Evolutionary conservation across 2,888 invertebrate species (phyloP).

Genomic region (Ichneumoninae sp.): DNA sequence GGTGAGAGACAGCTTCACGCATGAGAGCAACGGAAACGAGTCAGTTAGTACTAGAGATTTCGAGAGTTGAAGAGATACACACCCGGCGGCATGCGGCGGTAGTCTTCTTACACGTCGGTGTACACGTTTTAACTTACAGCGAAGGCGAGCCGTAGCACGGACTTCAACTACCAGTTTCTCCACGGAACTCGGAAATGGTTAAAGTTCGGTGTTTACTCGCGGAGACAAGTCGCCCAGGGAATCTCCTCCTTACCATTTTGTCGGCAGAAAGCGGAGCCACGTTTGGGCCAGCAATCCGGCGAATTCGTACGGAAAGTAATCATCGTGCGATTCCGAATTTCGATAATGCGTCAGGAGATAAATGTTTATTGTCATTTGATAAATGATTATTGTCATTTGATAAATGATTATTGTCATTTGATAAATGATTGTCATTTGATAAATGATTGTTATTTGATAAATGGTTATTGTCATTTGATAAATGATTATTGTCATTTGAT

Average conservation of each 20-base stretch:
- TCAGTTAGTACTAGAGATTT: slow-evolving; percentile 34
- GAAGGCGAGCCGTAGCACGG: slow-evolving; percentile 9
- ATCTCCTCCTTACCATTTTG: not conserved
- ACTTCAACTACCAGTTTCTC: slow-evolving; percentile 2
- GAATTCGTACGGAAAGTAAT: not conserved
- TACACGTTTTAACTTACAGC: slow-evolving; percentile 42
- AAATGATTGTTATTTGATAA: too few relatives aligned
- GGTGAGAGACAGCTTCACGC: slow-evolving; percentile 12
- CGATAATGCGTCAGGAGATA: not conserved
- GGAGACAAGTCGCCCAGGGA: slow-evolving; percentile 15
- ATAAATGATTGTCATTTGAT: too few relatives aligned
- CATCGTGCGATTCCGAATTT: not conserved
- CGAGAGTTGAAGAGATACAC: slow-evolving; percentile 33
- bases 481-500: too few relatives aligned
- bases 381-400: too few relatives aligned
- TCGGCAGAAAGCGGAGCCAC: not conserved
- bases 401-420: too few relatives aligned
- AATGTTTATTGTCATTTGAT: too few relatives aligned
- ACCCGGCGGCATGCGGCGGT: not conserved
- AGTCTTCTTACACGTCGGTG: not conserved
- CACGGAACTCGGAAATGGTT: slow-evolving; percentile 41
- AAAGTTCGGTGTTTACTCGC: slow-evolving; percentile 27
- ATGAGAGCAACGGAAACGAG: slow-evolving; percentile 8
- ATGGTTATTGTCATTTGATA: too few relatives aligned
- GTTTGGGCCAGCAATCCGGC: not conserved